Evolutionary conservation across 2,888 invertebrate genomes (phyloP).

Genomic region (Polymixis lichenea): DNA sequence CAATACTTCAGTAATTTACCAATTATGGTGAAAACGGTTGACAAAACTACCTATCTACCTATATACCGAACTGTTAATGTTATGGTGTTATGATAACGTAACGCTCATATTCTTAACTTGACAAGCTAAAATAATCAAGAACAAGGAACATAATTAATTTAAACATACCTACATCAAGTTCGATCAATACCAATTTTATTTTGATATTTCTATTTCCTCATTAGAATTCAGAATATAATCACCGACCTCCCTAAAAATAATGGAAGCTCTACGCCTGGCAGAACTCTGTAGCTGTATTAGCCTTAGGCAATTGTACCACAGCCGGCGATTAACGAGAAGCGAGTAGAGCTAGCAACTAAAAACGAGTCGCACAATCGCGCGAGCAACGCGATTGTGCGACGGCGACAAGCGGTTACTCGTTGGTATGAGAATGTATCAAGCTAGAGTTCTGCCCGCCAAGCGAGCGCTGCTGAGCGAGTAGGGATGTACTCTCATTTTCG

Average conservation of each 20-base stretch:
- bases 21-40: neutral
- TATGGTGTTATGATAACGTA: neutral
- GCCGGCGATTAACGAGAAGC: neutral
- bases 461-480: neutral
- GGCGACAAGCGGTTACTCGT: neutral
- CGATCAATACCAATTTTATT: constrained; percentile 7
- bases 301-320: neutral
- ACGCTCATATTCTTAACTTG: constrained; percentile 1
- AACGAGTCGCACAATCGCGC: neutral
- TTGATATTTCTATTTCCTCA: constrained; percentile 14
- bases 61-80: neutral
- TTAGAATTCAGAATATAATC: neutral
- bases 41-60: neutral
- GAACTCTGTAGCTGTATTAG: neutral
- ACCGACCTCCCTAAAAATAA: neutral
- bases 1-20: neutral
- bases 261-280: neutral
- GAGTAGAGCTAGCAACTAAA: neutral
- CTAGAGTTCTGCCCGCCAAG: neutral
- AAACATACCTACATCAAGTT: neutral
- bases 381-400: neutral
- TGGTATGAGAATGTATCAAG: neutral
- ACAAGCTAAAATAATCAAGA: constrained; percentile 8
- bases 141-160: constrained; percentile 14
- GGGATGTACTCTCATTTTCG: neutral